Percentiles rank a stretch among this genome's conserved stretches.
Conservation (phyloP, 2,888 invertebrate genomes). For the Polydrusus cervinus region DNA sequence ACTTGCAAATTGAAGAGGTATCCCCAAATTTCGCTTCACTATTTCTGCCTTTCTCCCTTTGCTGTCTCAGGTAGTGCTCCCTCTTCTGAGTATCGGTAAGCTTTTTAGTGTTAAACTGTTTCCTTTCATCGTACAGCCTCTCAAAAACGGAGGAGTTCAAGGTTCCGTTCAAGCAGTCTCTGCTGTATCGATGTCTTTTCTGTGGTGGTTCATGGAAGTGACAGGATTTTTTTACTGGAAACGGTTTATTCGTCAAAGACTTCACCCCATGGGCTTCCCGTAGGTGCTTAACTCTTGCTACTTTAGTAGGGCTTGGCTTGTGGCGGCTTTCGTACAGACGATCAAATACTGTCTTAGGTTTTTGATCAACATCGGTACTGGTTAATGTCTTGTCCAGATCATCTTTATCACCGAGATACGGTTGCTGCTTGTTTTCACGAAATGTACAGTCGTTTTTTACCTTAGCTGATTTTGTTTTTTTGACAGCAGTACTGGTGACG, state of each 20-base stretch:
- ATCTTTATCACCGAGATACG: not conserved
- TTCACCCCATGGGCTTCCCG: not conserved
- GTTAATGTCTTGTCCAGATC: not conserved
- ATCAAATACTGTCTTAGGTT: constrained; percentile 15
- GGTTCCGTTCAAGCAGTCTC: constrained; percentile 3
- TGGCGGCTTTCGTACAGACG: constrained; percentile 32
- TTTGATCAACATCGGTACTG: not conserved
- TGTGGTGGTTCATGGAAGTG: not conserved
- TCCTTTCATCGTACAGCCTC: constrained; percentile 38
- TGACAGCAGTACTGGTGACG: not conserved
- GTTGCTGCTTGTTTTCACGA: not conserved
- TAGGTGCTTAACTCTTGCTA: constrained; percentile 3
- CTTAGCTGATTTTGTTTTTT: not conserved
- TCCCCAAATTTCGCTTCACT: not conserved
- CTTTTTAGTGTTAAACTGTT: constrained; percentile 37
- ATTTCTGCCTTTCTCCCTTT: constrained; percentile 19
- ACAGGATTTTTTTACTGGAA: constrained; percentile 3
- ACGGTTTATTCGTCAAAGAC: not conserved
- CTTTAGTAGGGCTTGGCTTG: constrained; percentile 18
- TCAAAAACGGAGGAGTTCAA: constrained; percentile 43
- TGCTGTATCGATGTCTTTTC: constrained; percentile 37
- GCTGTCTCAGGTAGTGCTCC: constrained; percentile 23
- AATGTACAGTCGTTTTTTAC: too few relatives aligned
- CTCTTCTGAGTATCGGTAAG: constrained; percentile 38
- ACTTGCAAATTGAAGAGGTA: not conserved